These are phyloP conservation scores for Eupelmus urozonus DNA, from an alignment of 2,888 invertebrate species.

Conservation along the genomic window DNA sequence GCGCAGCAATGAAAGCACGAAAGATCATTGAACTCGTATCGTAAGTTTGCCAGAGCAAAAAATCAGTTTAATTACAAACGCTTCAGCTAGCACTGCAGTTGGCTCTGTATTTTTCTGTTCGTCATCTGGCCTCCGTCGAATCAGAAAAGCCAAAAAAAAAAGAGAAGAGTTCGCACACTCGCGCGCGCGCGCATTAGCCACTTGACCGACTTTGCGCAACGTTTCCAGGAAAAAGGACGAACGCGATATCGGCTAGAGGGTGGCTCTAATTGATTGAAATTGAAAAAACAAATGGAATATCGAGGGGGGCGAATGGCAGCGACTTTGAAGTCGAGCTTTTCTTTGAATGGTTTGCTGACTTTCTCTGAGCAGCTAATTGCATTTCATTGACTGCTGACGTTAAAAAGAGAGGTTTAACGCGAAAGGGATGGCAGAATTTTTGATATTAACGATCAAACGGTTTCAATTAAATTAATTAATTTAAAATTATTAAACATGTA, in stretches of 20 bases:
- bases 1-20: background rate
- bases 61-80: constrained; percentile 25
- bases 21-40: constrained; percentile 9
- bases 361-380: constrained; percentile 21
- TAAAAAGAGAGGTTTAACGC: no score
- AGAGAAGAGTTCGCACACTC: background rate
- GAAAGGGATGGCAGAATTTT: no score
- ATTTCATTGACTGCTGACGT: background rate
- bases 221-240: background rate
- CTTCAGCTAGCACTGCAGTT: no score
- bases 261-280: constrained; percentile 46
- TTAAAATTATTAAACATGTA: background rate
- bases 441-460: no score
- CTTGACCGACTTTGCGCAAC: constrained; percentile 33
- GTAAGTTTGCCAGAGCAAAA: background rate
- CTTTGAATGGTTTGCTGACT: constrained; percentile 24
- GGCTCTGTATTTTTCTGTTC: constrained; percentile 15
- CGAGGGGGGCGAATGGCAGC: background rate
- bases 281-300: constrained; percentile 34
- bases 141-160: background rate
- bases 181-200: constrained; percentile 18
- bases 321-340: constrained; percentile 34
- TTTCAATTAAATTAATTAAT: no score
- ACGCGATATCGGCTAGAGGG: constrained; percentile 20
- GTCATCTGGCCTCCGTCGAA: constrained; percentile 1